Base-by-base conservation (phyloP, 2,797 vertebrate genomes). In the Mormyrus hasselquistii region DNA sequence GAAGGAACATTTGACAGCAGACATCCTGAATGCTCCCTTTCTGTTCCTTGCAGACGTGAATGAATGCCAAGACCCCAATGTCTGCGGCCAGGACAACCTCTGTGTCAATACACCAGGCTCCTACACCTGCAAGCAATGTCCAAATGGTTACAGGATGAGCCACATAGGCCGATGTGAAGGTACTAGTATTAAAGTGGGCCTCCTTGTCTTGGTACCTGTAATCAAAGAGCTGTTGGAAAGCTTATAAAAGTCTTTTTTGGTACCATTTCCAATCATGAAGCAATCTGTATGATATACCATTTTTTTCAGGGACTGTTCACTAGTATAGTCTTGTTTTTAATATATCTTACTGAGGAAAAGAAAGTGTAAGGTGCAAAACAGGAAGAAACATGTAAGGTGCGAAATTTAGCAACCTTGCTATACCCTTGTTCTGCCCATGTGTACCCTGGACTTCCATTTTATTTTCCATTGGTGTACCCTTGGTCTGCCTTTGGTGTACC, bases 71-170 rank as follows among this genome's bases (percentile, higher is more conserved):
- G 92, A 94, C 90, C 94, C 95, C 0, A 92, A 93, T 1, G 90
- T 92, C 22, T 97, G 97, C 0, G 95, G 94, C 4, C 95, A 96
- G 55, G 95, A 96, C 59, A 96, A 96, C 0, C 93, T 94, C 76
- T 97, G 96, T 90, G 4, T 96, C 90, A 97, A 97, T 89, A 96
- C 94, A 0, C 2, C 93, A 82, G 96, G 97, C 3, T 95, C 96
- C 0, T 97, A 94, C 92, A 94, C 92, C 53, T 97, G 97, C 87
- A 94, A 95, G 89, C 96, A 95, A 90, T 97, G 97, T n/a, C 94
- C 95, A 1, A 92, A 90, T 0, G 97, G 96, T 14, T 96, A 95
- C 93, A 95, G 93, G 86, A 95, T 96, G 95, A 95, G 93, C 86
- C 92, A 89, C 2, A 91, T 92, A 84, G 96, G 95, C 49, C 94